These are phyloP conservation scores for Damaliscus lunatus DNA, from an alignment of 2,113 vertebrate genomes.

Conservation along the genomic window DNA sequence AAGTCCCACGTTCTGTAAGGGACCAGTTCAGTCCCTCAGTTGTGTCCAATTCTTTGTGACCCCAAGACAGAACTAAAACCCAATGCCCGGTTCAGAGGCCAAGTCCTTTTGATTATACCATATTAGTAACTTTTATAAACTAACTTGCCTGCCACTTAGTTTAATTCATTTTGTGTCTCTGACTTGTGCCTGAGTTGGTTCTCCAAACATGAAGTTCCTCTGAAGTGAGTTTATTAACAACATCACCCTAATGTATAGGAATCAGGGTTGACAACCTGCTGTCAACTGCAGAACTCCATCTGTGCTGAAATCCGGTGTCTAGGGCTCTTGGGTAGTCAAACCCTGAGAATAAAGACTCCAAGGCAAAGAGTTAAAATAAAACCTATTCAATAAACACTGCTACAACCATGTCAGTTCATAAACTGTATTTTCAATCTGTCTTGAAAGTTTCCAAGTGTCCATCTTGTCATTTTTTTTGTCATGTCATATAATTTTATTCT, in stretches of 20 bases:
- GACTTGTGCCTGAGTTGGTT: background rate
- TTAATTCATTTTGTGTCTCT: background rate
- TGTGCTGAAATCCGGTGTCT: background rate
- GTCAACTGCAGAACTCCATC: background rate
- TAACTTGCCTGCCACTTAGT: background rate
- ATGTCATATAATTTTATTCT: background rate
- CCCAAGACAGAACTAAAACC: background rate
- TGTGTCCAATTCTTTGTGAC: background rate
- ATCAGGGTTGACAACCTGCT: background rate
- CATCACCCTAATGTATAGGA: background rate
- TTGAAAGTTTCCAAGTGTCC: background rate
- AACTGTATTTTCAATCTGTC: background rate
- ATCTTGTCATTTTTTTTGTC: background rate
- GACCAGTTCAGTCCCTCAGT: background rate
- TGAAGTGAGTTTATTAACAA: slow-evolving; percentile 5
- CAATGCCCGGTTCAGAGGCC: background rate
- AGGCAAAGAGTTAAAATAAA: slow-evolving; percentile 27
- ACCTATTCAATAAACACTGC: background rate
- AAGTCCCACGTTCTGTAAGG: background rate
- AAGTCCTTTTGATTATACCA: background rate
- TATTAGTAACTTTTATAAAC: background rate
- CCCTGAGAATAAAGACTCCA: background rate
- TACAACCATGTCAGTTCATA: background rate
- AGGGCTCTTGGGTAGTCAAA: background rate
- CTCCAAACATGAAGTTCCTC: background rate